Base-by-base conservation (phyloP, 2,797 vertebrate genomes). In the Catamblyrhynchus diadema region DNA sequence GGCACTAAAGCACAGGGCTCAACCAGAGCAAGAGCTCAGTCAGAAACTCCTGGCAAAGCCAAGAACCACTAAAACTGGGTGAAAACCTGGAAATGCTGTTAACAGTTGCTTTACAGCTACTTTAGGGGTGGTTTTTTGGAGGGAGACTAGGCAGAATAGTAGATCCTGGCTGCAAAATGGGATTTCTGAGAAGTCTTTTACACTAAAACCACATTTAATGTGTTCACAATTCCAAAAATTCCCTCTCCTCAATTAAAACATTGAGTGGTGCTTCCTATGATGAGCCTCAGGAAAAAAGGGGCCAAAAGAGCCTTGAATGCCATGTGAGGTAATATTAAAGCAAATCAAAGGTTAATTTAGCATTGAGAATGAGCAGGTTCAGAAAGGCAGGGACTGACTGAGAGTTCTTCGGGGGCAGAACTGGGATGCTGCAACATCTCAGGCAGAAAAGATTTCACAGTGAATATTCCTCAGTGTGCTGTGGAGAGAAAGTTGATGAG, bases 151-250 rank as follows among this genome's bases (percentile, higher is more conserved):
- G 39, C 10, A 81, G 24, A 53, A 11, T 15, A 72, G 37, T 19
- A 13, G 14, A 60, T 67, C 28, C 25, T 73, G 45, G 17, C 45
- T 51, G 53, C 20, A 81, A 15, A 72, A 66, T 35, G 12, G 21
- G 13, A 32, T 74, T 67, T 73, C 10, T 53, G 60, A 39, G 39
- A 41, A 66, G 33, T 6, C 3, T 41, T 72, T 32, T 16, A 14
- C 6, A 5, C 7, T 35, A 14, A 14, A 33, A 27, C 2, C 28
- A 18, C 2, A 1, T 51, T 72, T 25, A 37, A 72, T 1, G 0
- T 7, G 28, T 35, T 82, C 57, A 61, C 47, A 74, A 14, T 62
- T 67, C 33, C 35, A 62, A 54, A 79, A 61, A 7, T 5, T 3
- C 51, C 57, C 32, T 54, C 15, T 61, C 35, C 59, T 80, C 39